A percentile compares a stretch with the other conserved stretches of the same genome.
These are phyloP conservation scores for Hippocampus comes DNA, from an alignment of 2,113 vertebrate species.

Conservation along the genomic window DNA sequence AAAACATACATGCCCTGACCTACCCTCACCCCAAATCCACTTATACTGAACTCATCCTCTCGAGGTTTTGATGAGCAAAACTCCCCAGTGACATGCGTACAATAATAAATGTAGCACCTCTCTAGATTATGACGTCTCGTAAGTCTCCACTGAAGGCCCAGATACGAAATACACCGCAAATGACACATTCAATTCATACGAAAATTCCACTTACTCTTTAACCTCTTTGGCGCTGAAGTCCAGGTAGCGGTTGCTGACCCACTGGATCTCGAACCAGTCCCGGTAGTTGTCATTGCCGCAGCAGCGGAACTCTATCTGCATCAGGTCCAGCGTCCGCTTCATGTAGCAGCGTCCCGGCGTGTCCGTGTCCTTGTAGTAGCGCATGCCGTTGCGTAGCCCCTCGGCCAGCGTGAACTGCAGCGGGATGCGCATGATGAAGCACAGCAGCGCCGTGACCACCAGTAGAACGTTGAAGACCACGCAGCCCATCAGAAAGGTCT, in stretches of 20 bases:
- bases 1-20: constrained; percentile 30
- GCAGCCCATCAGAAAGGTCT: constrained; percentile 81
- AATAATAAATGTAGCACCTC: no score
- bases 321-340: constrained; percentile 96
- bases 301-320: constrained; percentile 96
- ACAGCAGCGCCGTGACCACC: constrained; percentile 78
- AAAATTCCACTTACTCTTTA: constrained; percentile 87
- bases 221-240: constrained; percentile 96
- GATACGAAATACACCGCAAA: neutral
- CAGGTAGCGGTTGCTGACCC: constrained; percentile 98
- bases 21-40: constrained; percentile 45
- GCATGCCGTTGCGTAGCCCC: constrained; percentile 88
- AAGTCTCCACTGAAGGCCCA: no score
- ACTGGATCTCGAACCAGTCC: constrained; percentile 99
- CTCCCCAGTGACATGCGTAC: no score
- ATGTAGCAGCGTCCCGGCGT: constrained; percentile 95
- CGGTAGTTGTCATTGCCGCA: constrained; percentile 92
- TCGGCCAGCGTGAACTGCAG: constrained; percentile 85
- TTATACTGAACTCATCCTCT: constrained; percentile 27
- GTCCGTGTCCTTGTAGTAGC: constrained; percentile 93
- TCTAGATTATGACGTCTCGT: no score
- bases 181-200: neutral
- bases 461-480: constrained; percentile 78
- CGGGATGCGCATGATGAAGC: constrained; percentile 84
- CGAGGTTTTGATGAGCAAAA: no score